A percentile compares a stretch with the other conserved stretches of the same genome.
Evolutionary conservation across 2,797 vertebrate species (phyloP).

Genomic region (Myotis pilosus): DNA sequence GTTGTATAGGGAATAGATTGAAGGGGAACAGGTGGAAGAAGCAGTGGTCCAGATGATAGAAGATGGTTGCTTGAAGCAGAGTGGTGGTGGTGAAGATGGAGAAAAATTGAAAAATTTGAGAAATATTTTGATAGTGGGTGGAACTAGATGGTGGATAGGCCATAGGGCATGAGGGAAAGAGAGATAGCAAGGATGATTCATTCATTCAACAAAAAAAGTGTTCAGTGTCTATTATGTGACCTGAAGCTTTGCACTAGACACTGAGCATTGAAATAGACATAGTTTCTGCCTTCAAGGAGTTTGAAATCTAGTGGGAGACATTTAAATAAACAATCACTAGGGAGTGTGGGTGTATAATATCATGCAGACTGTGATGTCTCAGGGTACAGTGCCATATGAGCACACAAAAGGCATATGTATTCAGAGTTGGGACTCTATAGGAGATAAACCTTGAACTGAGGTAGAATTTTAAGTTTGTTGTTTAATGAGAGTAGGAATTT

Average conservation of each 20-base stretch:
- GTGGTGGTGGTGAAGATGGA: neutral
- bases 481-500: neutral
- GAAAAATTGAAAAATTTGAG: neutral
- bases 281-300: neutral
- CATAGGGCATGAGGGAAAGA: neutral
- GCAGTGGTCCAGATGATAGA: neutral
- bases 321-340: neutral
- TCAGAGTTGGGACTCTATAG: neutral
- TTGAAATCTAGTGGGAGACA: neutral
- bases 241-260: neutral
- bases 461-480: neutral
- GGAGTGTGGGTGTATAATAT: neutral
- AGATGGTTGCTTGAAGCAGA: neutral
- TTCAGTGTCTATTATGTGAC: neutral
- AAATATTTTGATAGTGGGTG: neutral
- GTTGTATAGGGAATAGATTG: neutral
- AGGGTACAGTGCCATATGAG: neutral
- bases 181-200: neutral
- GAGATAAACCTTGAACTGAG: neutral
- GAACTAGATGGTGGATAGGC: neutral
- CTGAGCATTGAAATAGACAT: neutral
- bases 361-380: neutral
- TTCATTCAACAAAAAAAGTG: neutral
- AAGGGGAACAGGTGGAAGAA: neutral
- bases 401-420: neutral